Base-by-base conservation (phyloP, 2,888 invertebrate species). In the Lochmaea capreae region DNA sequence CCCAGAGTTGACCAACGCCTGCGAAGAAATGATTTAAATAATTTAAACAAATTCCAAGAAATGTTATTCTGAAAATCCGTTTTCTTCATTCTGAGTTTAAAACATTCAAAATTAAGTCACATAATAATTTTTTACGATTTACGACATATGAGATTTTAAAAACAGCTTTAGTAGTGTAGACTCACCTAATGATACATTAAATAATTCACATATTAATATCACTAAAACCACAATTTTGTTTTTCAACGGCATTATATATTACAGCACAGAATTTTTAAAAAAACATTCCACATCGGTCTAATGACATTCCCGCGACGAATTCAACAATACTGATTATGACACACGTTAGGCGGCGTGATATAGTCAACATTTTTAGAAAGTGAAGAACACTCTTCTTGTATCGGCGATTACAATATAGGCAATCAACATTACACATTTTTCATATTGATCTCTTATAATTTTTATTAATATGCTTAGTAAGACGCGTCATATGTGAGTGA, bases 291-390 rank as follows among this genome's bases (percentile, higher is more conserved):
- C 54, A 18, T 54, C 18, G 18, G 54, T 54, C 18, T 16, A 54
- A 54, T 54, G 10, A 16, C 54, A 54, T 54, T 54, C 54, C 16
- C 54, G 54, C 54, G 54, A 54, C 54, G 16, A 54, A 18, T 54
- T 54, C 54, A 54, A 54, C 16, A 16, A 18, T 54, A 54, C 54
- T 54, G 54, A 16, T 54, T 54, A 54, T 54, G 54, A 54, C 54
- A 54, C 54, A 18, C 54, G 54, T 9, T 54, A 54, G 18, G 54
- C 16, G 54, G 54, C 54, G 11, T 54, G 5, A 54, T 54, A 54
- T 9, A 54, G 54, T 18, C 18, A 54, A 54, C 18, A 18, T 16
- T 54, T 39, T 54, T 54, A 54, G 54, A 54, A 54, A 54, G 54
- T 54, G 18, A 16, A 54, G 54, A 54, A 18, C 1, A 3, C 18